Base-by-base conservation (phyloP, 1,140 invertebrate genomes). In the Agraylea sexmaculata region DNA sequence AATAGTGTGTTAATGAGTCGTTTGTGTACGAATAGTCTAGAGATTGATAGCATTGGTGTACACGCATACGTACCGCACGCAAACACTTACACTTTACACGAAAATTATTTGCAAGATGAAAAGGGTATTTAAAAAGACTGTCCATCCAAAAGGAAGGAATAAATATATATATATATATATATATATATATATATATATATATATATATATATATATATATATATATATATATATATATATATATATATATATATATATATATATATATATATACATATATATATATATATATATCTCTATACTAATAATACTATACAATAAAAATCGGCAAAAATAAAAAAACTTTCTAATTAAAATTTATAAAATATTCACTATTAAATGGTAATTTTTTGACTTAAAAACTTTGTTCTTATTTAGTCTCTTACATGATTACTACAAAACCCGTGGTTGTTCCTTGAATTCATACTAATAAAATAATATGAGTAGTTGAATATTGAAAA, bases 71-170 rank as follows among this genome's bases (percentile, higher is more conserved):
- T n/a, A n/a, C n/a, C n/a, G n/a, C n/a, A n/a, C n/a, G n/a, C n/a
- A 12, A 11, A 29, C n/a, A 4, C 28, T 11, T 15, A 29, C 28
- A 29, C 15, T 11, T 29, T 25, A 20, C 21, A 8, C 32, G 10
- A 17, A 12, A 18, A 29, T 12, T 12, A 12, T 29, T 29, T 12
- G 3, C 28, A 29, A 29, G 20, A 16, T 36, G 20, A 36, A 22
- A 22, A 23, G 34, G 20, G 25, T 22, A 15, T 20, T 17, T 17
- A 36, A 36, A 22, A 36, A 36, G 22, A 22, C 20, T 36, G 34
- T 36, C 25, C 12, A 36, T 22, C 34, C 25, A 23, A 36, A 13
- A 12, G 4, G n/a, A 29, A 29, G 4, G 28, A 29, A 13, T 2
- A 5, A 3, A 15, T 32, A 3, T 2, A 4, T 8, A 32, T 32